Conservation (phyloP, 2,888 invertebrate genomes). For the Margaritifera margaritifera region DNA sequence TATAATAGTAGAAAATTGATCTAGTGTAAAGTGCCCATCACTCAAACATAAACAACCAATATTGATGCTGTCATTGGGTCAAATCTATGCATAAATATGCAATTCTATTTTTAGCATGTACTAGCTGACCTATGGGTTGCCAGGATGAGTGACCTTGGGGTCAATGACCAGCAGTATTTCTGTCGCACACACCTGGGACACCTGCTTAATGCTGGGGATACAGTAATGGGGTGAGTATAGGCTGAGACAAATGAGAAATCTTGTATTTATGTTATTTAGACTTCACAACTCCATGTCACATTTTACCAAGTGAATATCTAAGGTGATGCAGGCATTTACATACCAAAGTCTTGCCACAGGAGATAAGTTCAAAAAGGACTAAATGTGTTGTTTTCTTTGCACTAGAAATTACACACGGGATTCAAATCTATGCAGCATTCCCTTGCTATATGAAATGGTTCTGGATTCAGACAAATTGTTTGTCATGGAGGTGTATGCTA, state of each 20-base stretch:
- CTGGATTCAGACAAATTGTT: no score
- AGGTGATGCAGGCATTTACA: no score
- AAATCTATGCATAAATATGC: not conserved
- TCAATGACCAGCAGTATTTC: constrained; percentile 84
- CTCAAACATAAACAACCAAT: not conserved
- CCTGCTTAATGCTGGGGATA: constrained; percentile 92
- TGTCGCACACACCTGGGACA: constrained; percentile 95
- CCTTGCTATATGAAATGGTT: no score
- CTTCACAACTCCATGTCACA: no score
- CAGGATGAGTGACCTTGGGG: constrained; percentile 82
- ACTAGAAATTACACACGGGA: no score
- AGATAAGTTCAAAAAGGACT: no score
- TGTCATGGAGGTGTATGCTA: no score
- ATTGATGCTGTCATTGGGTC: not conserved
- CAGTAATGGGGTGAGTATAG: constrained; percentile 85
- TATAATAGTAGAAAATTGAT: not conserved
- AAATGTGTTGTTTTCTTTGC: no score
- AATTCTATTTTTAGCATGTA: constrained; percentile 78
- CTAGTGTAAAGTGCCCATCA: not conserved
- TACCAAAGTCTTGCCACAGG: not conserved
- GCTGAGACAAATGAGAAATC: not conserved
- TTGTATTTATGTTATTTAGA: no score
- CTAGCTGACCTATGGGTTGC: constrained; percentile 96
- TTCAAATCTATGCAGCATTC: no score
- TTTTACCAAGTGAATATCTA: no score